Evolutionary conservation across 2,797 vertebrate species (phyloP), one percentile per base, ranked within the genome.

Genomic region (Falco berigora): DNA sequence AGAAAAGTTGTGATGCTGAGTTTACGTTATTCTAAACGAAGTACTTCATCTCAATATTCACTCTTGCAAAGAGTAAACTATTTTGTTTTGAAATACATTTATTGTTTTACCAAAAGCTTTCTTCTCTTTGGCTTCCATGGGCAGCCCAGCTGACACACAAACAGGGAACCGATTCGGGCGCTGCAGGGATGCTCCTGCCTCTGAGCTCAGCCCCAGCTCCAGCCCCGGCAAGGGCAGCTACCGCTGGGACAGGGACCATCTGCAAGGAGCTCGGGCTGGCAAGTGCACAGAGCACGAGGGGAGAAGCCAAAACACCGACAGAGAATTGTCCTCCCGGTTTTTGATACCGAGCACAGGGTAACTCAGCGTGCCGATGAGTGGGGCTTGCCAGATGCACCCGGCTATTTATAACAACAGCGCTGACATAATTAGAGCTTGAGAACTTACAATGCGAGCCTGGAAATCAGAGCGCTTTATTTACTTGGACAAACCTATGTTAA

Each of bases 261-360:
- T 16, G 11, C 12, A 10, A 40, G 1, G 4, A 59, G 28, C 52
- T 38, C 10, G 9, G n/a, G 49, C 12, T 18, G 69, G 77, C 7
- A 7, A 38, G 34, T 59, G 49, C 7, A 0, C 2, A 3, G 59
- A 61, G 27, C 5, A 7, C 0, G 0, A 20, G 59, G n/a, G 59
- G 12, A 62, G n/a, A 68, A 68, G 36, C 59, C 64, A 56, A 30
- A 63, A 55, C 10, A 9, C 19, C 3, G 7, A 5, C 0, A 16
- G 14, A 67, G 58, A 81, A 69, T 5, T 6, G 12, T 42, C 50
- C 68, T 69, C 68, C 42, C 0, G 0, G 8, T 42, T 63, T 30
- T 49, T 10, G 8, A 19, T 24, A 12, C 4, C 0, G 1, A 61
- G 77, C 6, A 5, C n/a, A 9, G 16, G 28, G 46, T 25, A n/a